phyloP scores from a whole-genome alignment of 2,113 vertebrate genomes.

The Erinaceus europaeus region DNA sequence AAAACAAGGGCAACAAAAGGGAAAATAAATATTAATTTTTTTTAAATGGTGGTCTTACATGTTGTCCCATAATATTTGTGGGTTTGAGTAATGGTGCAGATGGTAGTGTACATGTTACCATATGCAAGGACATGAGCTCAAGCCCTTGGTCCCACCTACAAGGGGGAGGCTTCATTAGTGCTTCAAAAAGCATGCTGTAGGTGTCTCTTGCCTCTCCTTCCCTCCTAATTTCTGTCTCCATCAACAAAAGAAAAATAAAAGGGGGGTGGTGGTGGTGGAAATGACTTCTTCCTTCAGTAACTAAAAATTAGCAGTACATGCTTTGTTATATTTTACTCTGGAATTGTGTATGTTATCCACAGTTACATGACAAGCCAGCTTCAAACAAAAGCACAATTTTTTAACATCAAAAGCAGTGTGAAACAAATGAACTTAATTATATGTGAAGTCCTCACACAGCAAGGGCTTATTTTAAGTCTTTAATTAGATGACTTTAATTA shows the following conservation, averaged over 20 bases:
- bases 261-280: background rate
- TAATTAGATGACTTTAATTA: slow-evolving; percentile 39
- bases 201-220: too few species aligned
- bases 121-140: too few species aligned
- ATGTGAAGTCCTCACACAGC: background rate
- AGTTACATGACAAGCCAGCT: slow-evolving; percentile 3
- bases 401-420: slow-evolving; percentile 15
- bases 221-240: too few species aligned
- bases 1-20: too few species aligned
- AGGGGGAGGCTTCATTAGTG: too few species aligned
- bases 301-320: background rate
- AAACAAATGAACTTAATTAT: background rate
- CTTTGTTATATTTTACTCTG: background rate
- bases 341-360: background rate
- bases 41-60: too few species aligned
- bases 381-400: background rate
- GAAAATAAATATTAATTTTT: too few species aligned
- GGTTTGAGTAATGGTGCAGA: too few species aligned
- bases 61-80: too few species aligned
- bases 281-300: background rate
- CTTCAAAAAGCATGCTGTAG: too few species aligned
- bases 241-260: too few species aligned
- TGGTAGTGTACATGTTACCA: background rate
- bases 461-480: slow-evolving; percentile 46
- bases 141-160: too few species aligned